A percentile compares a stretch with the other conserved stretches of the same genome.
phyloP scores from a whole-genome alignment of 2,888 invertebrate species.

The Doris montereyensis region DNA sequence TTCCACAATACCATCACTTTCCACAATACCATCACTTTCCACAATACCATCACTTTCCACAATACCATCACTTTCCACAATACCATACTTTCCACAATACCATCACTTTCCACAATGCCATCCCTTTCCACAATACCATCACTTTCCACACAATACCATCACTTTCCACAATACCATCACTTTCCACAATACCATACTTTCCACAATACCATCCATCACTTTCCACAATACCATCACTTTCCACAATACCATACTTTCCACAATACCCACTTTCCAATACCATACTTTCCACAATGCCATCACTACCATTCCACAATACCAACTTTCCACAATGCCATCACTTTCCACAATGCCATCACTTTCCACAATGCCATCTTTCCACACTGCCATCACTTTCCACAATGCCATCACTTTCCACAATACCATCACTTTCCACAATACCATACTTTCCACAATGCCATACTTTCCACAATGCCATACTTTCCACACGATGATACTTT shows the following conservation, averaged over 20 bases:
- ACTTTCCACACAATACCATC: background rate
- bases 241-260: too few relatives aligned
- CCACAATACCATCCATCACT: background rate
- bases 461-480: background rate
- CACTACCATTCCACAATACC: background rate
- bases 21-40: background rate
- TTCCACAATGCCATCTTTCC: too few relatives aligned
- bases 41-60: background rate
- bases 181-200: background rate
- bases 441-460: background rate
- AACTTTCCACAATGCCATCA: too few relatives aligned
- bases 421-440: background rate
- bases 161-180: background rate
- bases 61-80: background rate
- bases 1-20: background rate
- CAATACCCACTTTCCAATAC: too few relatives aligned
- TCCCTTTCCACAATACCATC: background rate
- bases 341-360: too few relatives aligned
- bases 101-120: background rate
- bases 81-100: background rate
- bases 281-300: too few relatives aligned
- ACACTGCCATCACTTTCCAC: background rate
- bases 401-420: background rate
- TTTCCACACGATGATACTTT: background rate
- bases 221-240: background rate